Conservation (phyloP, 2,113 vertebrate genomes). For the Lamprologus lemairii region DNA sequence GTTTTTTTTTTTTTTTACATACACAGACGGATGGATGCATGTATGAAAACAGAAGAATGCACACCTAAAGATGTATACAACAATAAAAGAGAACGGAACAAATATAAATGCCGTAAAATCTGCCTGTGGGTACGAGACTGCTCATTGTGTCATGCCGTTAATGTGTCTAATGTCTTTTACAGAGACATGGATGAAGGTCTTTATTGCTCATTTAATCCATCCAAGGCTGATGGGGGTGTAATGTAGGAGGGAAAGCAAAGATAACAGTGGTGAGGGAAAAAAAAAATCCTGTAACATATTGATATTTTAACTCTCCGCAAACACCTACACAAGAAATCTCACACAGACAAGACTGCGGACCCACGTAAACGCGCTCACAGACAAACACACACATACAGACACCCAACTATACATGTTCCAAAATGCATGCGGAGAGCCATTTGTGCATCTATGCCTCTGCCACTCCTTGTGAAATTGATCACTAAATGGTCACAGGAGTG, state of each 20-base stretch:
- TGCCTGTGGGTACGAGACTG: neutral
- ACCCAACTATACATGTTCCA: neutral
- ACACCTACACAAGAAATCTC: conserved; percentile 42
- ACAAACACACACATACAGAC: neutral
- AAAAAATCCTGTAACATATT: conserved; percentile 33
- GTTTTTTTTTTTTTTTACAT: no score
- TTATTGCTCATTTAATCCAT: conserved; percentile 51
- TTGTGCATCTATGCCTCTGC: neutral
- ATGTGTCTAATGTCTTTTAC: conserved; percentile 40
- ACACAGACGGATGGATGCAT: neutral
- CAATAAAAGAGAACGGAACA: neutral
- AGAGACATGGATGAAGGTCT: conserved; percentile 36
- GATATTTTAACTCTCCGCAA: conserved; percentile 45
- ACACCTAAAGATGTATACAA: neutral
- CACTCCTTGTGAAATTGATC: neutral
- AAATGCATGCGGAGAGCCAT: neutral
- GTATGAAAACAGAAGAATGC: neutral
- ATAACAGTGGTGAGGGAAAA: conserved; percentile 14
- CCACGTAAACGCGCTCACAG: neutral
- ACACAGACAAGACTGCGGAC: neutral
- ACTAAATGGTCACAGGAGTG: neutral
- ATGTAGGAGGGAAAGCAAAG: conserved; percentile 52
- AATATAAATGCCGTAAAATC: conserved; percentile 27
- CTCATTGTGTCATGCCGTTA: conserved; percentile 19
- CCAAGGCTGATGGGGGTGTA: conserved; percentile 41